A percentile compares a stretch with the other conserved stretches of the same genome.
phyloP scores from a whole-genome alignment of 2,797 vertebrate genomes.

The Tarsius wallacei region DNA sequence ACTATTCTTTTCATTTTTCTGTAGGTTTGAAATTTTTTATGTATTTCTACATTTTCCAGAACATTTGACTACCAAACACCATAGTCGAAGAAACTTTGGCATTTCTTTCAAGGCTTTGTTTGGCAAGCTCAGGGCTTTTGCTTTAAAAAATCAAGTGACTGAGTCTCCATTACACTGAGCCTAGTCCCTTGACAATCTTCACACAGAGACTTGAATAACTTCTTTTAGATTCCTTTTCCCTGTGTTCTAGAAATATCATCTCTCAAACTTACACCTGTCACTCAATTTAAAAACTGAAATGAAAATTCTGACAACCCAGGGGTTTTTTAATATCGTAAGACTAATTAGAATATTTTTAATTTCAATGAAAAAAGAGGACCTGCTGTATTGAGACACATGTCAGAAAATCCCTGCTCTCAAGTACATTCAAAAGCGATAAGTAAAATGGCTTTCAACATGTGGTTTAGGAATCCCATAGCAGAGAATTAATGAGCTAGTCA shows the following conservation, averaged over 20 bases:
- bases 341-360: slow-evolving; percentile 48
- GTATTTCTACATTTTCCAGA: background rate
- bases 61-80: background rate
- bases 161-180: background rate
- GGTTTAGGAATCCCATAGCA: slow-evolving; percentile 56
- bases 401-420: slow-evolving; percentile 59
- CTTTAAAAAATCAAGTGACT: background rate
- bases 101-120: background rate
- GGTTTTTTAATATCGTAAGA: background rate
- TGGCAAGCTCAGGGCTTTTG: background rate
- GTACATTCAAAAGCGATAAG: slow-evolving; percentile 64
- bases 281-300: slow-evolving; percentile 53
- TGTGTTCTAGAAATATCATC: background rate
- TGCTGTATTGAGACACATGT: slow-evolving; percentile 49
- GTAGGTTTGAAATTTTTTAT: background rate
- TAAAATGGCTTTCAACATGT: slow-evolving; percentile 55
- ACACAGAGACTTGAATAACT: background rate
- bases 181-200: background rate
- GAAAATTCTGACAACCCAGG: slow-evolving; percentile 14
- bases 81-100: background rate
- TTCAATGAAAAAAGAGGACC: background rate
- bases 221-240: background rate
- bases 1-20: background rate
- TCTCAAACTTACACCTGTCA: background rate
- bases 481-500: slow-evolving; percentile 67